phyloP scores from a whole-genome alignment of 2,113 vertebrate species.

The Phalacrocorax aristotelis region DNA sequence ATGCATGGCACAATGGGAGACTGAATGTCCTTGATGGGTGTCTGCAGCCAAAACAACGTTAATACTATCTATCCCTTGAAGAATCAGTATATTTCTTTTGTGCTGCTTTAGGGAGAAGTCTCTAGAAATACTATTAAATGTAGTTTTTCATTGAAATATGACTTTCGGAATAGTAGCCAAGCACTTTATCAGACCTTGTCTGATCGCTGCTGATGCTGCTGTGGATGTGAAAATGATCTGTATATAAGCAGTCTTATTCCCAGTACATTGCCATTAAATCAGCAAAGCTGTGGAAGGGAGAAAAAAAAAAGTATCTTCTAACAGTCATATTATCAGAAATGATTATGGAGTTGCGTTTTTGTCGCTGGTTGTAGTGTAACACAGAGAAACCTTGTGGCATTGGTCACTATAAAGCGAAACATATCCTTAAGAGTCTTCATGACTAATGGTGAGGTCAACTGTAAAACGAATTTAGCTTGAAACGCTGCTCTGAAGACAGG shows the following conservation, averaged over 20 bases:
- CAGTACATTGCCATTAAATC: not conserved
- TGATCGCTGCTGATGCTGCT: not conserved
- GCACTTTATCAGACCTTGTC: not conserved
- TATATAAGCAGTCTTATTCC: not conserved
- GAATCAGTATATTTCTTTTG: not conserved
- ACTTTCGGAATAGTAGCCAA: not conserved
- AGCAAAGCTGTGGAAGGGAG: not conserved
- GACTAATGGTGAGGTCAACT: not conserved
- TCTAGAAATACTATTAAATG: not conserved
- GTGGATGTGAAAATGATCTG: not conserved
- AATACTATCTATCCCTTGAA: not conserved
- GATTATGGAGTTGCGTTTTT: not conserved
- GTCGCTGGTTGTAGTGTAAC: not conserved
- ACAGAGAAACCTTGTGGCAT: not conserved
- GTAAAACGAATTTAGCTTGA: not conserved
- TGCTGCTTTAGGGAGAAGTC: not conserved
- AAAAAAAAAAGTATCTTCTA: not conserved
- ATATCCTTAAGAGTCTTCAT: not conserved
- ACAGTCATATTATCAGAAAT: not conserved
- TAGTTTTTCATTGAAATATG: not conserved
- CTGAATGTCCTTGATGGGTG: not conserved
- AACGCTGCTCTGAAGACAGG: not conserved
- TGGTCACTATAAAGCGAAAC: not conserved
- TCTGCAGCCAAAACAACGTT: not conserved
- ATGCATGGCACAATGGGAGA: not conserved